Conservation (phyloP, 2,888 invertebrate genomes). For the Baccha elongata region DNA sequence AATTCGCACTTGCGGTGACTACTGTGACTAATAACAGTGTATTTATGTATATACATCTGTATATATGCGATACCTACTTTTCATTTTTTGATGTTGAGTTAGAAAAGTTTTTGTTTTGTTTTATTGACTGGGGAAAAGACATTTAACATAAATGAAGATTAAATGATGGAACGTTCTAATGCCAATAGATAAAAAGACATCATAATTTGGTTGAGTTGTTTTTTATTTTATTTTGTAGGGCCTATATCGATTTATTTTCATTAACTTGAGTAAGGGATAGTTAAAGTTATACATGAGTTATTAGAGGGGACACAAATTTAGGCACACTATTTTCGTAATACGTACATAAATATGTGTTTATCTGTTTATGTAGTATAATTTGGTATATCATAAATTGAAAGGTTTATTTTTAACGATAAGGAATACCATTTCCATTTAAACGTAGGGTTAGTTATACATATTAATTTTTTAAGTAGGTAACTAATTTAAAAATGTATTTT, state of each 20-base stretch:
- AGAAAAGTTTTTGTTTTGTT: constrained; percentile 27
- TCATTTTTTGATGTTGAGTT: not conserved
- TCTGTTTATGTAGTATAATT: not conserved
- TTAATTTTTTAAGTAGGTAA: too few relatives aligned
- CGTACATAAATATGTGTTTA: not conserved
- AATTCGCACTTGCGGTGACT: too few relatives aligned
- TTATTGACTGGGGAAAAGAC: constrained; percentile 43
- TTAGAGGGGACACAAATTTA: not conserved
- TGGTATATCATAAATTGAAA: too few relatives aligned
- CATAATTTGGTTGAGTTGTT: not conserved
- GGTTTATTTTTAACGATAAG: too few relatives aligned
- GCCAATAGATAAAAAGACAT: not conserved
- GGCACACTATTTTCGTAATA: not conserved
- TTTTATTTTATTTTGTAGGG: not conserved
- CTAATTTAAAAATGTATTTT: too few relatives aligned
- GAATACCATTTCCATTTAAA: too few relatives aligned
- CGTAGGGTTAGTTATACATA: too few relatives aligned
- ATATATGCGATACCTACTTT: constrained; percentile 25
- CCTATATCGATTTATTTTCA: not conserved
- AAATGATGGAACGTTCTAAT: constrained; percentile 1
- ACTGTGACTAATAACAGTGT: too few relatives aligned
- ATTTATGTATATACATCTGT: not conserved
- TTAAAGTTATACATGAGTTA: not conserved
- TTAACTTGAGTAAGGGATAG: not conserved
- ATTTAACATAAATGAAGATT: constrained; percentile 28